Conservation (phyloP, 2,797 vertebrate genomes). For the Propithecus perrieri region DNA sequence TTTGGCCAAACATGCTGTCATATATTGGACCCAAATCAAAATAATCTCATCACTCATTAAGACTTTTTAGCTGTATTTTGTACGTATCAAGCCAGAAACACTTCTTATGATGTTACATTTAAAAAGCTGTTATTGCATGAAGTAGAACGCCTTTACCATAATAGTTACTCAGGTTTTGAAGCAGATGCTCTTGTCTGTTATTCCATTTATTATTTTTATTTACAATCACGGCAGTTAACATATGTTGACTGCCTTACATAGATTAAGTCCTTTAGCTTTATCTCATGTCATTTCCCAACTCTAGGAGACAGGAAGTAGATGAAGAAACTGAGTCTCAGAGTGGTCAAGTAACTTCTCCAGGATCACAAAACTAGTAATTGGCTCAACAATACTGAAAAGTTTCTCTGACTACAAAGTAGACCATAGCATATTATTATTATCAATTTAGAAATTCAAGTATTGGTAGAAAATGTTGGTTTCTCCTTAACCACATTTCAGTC, state of each 20-base stretch:
- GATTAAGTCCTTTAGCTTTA: neutral
- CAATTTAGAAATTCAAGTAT: neutral
- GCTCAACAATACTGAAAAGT: neutral
- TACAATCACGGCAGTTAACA: neutral
- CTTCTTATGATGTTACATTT: neutral
- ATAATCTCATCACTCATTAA: neutral
- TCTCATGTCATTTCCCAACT: neutral
- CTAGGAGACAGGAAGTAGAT: neutral
- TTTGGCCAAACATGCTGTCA: neutral
- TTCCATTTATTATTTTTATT: neutral
- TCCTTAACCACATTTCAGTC: neutral
- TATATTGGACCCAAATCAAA: neutral
- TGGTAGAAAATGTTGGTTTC: neutral
- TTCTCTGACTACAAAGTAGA: neutral
- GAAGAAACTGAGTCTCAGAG: conserved; percentile 3
- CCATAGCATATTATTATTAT: neutral
- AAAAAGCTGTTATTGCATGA: neutral
- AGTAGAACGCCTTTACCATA: neutral
- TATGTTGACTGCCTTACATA: neutral
- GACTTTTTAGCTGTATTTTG: neutral
- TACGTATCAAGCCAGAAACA: neutral
- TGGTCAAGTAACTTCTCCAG: neutral
- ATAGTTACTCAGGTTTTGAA: neutral
- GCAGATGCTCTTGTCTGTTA: neutral
- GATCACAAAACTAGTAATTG: neutral